Conservation (phyloP, 2,113 vertebrate genomes). For the Triplophysa rosa region DNA sequence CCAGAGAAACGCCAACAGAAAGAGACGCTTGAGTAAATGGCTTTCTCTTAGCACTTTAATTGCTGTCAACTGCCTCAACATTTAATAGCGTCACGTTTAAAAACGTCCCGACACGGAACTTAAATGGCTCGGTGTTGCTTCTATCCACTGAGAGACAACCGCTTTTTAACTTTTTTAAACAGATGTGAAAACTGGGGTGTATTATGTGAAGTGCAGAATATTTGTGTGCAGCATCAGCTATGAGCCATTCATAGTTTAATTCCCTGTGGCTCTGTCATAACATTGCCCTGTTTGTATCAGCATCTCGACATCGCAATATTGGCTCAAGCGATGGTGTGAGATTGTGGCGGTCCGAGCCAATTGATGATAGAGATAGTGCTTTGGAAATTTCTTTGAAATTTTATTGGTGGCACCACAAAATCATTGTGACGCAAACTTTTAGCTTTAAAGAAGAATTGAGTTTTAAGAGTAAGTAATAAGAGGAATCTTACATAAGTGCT, state of each 20-base stretch:
- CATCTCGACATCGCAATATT: too few relatives aligned
- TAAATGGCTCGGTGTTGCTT: conserved; percentile 9
- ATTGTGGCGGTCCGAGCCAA: too few relatives aligned
- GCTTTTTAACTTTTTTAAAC: neutral
- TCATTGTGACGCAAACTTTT: neutral
- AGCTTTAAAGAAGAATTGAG: neutral
- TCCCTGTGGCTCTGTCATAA: too few relatives aligned
- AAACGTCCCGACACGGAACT: conserved; percentile 35
- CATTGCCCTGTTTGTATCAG: too few relatives aligned
- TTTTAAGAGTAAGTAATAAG: conserved; percentile 22
- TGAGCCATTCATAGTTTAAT: too few relatives aligned
- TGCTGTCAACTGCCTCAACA: conserved; percentile 48
- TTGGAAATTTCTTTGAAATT: too few relatives aligned
- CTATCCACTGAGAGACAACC: conserved; percentile 11
- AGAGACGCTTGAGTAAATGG: conserved; percentile 40
- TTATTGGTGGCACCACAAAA: too few relatives aligned
- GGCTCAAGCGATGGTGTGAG: too few relatives aligned
- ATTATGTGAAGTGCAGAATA: too few relatives aligned
- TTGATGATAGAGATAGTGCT: too few relatives aligned
- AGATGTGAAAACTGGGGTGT: neutral
- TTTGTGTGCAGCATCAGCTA: too few relatives aligned
- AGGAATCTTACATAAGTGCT: neutral
- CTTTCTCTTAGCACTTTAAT: conserved; percentile 50
- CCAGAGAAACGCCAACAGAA: conserved; percentile 42
- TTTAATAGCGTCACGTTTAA: conserved; percentile 45